phyloP scores from a whole-genome alignment of 2,113 vertebrate genomes.

The Phaetusa simplex region DNA sequence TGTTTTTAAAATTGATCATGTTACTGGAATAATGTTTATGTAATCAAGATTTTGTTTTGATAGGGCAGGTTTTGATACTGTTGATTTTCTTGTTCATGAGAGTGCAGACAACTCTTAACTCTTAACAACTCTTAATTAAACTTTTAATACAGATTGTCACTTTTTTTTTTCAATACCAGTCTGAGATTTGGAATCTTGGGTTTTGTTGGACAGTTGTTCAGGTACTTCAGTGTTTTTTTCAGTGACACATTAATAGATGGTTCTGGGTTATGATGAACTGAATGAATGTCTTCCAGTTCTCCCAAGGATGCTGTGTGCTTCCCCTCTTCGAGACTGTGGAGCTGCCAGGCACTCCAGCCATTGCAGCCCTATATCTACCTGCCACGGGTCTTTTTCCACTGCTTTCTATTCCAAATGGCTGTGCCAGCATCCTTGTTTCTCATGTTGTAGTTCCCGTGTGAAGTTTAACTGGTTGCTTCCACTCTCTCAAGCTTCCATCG shows the following conservation, averaged over 20 bases:
- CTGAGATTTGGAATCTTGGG: background rate
- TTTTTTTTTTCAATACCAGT: background rate
- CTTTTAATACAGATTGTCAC: background rate
- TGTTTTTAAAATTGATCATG: background rate
- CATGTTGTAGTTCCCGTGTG: accelerated
- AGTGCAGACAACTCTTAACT: background rate
- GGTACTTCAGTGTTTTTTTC: background rate
- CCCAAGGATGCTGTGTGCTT: background rate
- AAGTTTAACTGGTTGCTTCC: background rate
- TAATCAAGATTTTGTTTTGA: background rate
- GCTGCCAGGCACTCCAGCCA: background rate
- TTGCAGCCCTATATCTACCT: background rate
- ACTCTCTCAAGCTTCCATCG: background rate
- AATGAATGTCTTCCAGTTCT: background rate
- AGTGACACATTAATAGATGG: accelerated
- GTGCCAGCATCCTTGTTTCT: background rate
- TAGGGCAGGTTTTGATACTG: background rate
- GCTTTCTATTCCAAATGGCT: background rate
- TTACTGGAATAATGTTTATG: background rate
- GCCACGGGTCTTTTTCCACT: background rate
- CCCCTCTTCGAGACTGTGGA: background rate
- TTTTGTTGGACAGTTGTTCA: background rate
- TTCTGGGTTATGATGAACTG: background rate
- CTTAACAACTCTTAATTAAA: background rate
- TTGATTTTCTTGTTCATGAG: background rate